These are phyloP conservation scores for Lytechinus variegatus DNA, from an alignment of 35 echinoderm and acorn worm species.

Conservation along the genomic window DNA sequence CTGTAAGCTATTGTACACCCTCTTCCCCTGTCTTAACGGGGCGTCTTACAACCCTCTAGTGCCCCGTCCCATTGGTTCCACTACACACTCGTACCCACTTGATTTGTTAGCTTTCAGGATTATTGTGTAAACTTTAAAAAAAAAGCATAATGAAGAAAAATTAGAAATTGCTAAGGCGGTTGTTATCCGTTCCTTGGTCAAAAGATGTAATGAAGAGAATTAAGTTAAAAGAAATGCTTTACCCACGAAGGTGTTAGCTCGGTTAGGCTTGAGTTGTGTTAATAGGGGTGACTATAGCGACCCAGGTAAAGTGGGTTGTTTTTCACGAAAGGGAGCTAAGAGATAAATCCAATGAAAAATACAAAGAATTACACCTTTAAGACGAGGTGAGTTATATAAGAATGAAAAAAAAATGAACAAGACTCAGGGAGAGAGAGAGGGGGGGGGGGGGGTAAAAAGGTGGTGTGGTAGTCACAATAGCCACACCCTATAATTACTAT, in stretches of 20 bases:
- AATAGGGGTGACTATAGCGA: constrained; percentile 39
- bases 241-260: neutral
- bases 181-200: constrained; percentile 15
- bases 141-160: neutral
- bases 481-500: too few species aligned
- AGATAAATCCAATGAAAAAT: constrained; percentile 48
- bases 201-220: constrained; percentile 14
- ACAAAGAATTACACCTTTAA: constrained; percentile 20
- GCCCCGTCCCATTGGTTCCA: neutral
- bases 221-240: neutral
- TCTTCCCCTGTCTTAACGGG: neutral
- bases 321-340: constrained; percentile 45
- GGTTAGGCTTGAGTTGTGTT: constrained; percentile 17
- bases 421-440: neutral
- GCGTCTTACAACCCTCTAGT: neutral
- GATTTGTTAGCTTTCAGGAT: constrained; percentile 55
- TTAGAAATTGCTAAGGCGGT: constrained; percentile 19
- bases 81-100: neutral
- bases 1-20: constrained; percentile 27
- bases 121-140: constrained; percentile 45
- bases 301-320: constrained; percentile 35
- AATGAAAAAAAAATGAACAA: neutral
- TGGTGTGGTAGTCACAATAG: too few species aligned
- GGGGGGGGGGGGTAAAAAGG: neutral
- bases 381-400: neutral